These are phyloP conservation scores for Gambelia wislizenii DNA, from an alignment of 2,797 vertebrate species.

Conservation along the genomic window DNA sequence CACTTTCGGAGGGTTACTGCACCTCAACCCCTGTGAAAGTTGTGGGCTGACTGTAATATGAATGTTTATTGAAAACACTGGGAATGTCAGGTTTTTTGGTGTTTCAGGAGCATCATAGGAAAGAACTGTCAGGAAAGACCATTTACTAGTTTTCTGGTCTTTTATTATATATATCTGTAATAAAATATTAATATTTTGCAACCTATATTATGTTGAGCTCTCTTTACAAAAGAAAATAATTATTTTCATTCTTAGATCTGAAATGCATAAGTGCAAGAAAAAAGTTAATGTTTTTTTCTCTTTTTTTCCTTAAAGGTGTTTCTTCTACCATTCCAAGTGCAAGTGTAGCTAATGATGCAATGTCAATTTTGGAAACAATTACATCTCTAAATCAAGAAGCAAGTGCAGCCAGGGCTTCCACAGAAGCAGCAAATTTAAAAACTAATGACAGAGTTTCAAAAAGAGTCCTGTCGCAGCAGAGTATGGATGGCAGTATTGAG, in stretches of 20 bases:
- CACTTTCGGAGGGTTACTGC: too few relatives aligned
- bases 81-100: neutral
- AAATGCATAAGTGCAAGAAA: neutral
- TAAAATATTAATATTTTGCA: too few relatives aligned
- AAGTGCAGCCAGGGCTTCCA: slow-evolving; percentile 83
- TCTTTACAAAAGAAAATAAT: neutral
- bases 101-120: neutral
- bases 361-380: slow-evolving; percentile 95
- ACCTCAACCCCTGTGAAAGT: too few relatives aligned
- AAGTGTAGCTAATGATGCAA: slow-evolving; percentile 83
- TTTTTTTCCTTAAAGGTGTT: slow-evolving; percentile 75
- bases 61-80: neutral
- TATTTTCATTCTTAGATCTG: neutral
- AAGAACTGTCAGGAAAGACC: neutral
- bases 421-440: slow-evolving; percentile 75
- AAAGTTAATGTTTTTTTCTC: slow-evolving; percentile 30
- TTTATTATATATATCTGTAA: too few relatives aligned
- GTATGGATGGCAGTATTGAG: slow-evolving; percentile 73
- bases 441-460: slow-evolving; percentile 74
- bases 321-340: slow-evolving; percentile 77
- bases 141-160: neutral
- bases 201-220: neutral
- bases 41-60: too few relatives aligned
- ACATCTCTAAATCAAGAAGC: slow-evolving; percentile 92
- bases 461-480: slow-evolving; percentile 75